These are phyloP conservation scores for Champsocephalus gunnari DNA, from an alignment of 2,797 vertebrate genomes.

Conservation along the genomic window DNA sequence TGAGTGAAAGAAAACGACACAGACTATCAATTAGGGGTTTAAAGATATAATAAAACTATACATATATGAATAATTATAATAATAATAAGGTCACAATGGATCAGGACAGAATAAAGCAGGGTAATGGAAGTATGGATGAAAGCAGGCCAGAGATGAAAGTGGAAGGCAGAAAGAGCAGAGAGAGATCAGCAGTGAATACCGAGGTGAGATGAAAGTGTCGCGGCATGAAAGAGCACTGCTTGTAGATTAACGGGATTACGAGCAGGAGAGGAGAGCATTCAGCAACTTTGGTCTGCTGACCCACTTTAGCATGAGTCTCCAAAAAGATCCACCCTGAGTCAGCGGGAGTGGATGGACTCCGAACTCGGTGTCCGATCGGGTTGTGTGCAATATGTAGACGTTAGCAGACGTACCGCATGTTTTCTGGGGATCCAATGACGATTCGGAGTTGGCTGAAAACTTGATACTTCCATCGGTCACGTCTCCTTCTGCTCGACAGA, in stretches of 20 bases:
- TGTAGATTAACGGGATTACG: constrained; percentile 72
- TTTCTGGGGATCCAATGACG: constrained; percentile 88
- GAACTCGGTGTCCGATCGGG: neutral
- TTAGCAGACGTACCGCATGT: constrained; percentile 87
- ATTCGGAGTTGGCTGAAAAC: constrained; percentile 91
- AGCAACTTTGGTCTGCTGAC: constrained; percentile 63
- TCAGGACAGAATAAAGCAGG: no score
- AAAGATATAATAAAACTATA: no score
- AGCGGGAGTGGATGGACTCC: neutral
- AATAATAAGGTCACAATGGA: no score
- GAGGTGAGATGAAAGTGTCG: constrained; percentile 72
- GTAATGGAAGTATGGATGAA: constrained; percentile 1
- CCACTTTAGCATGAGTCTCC: constrained; percentile 59
- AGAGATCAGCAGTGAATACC: constrained; percentile 55
- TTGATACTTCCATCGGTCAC: constrained; percentile 86
- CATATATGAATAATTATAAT: no score
- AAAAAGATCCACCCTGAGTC: constrained; percentile 39
- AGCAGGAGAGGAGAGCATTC: constrained; percentile 46
- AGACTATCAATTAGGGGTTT: no score
- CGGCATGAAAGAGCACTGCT: constrained; percentile 58
- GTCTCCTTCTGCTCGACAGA: constrained; percentile 89
- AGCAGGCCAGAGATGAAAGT: constrained; percentile 54
- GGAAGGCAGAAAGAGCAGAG: constrained; percentile 11
- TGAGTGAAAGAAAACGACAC: no score
- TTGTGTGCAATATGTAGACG: neutral